Percentiles rank a stretch among this genome's conserved stretches.
These are phyloP conservation scores for Phyllostomus hastatus DNA, from an alignment of 2,113 vertebrate species.

Conservation along the genomic window DNA sequence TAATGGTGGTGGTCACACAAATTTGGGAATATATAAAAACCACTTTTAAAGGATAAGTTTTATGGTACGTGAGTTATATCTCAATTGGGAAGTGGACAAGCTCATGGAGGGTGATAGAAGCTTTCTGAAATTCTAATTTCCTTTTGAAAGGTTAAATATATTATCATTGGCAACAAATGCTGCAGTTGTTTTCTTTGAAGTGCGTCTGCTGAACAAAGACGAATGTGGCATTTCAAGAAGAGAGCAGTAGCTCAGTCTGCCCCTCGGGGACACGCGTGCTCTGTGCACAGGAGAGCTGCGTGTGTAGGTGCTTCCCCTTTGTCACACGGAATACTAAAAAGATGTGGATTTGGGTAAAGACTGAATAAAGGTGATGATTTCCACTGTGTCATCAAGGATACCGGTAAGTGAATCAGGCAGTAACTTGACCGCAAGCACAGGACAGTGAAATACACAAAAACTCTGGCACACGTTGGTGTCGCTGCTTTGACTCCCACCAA, in stretches of 20 bases:
- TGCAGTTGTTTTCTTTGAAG: not conserved
- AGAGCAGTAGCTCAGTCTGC: not conserved
- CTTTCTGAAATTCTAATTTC: not conserved
- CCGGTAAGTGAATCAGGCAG: not conserved
- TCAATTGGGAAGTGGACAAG: not conserved
- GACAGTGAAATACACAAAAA: not conserved
- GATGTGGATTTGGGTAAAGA: not conserved
- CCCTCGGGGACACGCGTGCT: not conserved
- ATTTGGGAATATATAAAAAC: not conserved
- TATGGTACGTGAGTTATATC: not conserved
- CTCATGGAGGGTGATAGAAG: not conserved
- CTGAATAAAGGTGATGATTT: not conserved
- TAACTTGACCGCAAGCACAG: not conserved
- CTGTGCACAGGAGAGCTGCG: not conserved
- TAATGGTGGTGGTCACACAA: not conserved
- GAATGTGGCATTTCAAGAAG: not conserved
- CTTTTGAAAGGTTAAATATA: not conserved
- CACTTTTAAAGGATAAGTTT: not conserved
- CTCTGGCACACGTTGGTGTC: fast-evolving
- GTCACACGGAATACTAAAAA: not conserved
- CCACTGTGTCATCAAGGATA: not conserved
- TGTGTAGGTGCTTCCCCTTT: not conserved
- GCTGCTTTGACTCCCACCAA: not conserved
- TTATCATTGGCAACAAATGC: not conserved
- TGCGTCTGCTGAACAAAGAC: not conserved